Conservation (phyloP, 2,888 invertebrate species). For the Eupithecia dodoneata region DNA sequence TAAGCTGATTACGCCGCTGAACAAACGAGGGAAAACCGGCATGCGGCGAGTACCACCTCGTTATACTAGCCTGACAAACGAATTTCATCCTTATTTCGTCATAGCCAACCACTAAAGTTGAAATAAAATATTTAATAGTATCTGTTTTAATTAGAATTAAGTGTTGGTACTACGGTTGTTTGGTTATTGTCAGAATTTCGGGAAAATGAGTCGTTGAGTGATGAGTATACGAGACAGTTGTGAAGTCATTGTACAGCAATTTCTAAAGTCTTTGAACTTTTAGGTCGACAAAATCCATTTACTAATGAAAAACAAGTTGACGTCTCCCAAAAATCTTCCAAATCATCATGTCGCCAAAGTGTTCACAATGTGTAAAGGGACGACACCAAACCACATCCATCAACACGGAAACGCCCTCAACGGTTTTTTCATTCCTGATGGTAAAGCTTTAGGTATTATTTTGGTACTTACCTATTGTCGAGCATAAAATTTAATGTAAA, state of each 20-base stretch:
- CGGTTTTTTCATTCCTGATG: background rate
- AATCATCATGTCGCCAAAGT: background rate
- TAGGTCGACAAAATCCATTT: background rate
- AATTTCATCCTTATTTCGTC: slow-evolving; percentile 17
- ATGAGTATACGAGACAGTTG: background rate
- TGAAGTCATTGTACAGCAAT: slow-evolving; percentile 3
- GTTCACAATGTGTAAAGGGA: background rate
- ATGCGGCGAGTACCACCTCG: slow-evolving; percentile 37
- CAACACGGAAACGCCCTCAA: background rate
- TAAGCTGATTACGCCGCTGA: slow-evolving; percentile 46
- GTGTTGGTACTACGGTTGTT: background rate
- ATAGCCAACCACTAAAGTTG: background rate
- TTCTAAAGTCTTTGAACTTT: background rate
- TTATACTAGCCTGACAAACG: slow-evolving; percentile 15
- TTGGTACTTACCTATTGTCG: too few relatives aligned
- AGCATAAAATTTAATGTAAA: too few relatives aligned
- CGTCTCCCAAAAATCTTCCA: background rate
- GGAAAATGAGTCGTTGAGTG: background rate
- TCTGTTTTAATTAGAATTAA: slow-evolving; percentile 1
- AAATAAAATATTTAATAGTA: background rate
- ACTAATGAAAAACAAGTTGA: background rate
- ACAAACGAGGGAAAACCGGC: slow-evolving; percentile 46
- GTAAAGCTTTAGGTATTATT: background rate
- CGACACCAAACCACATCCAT: background rate
- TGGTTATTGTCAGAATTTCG: slow-evolving; percentile 2